Conservation (phyloP, 2,797 vertebrate genomes). For the Caiman crocodilus region DNA sequence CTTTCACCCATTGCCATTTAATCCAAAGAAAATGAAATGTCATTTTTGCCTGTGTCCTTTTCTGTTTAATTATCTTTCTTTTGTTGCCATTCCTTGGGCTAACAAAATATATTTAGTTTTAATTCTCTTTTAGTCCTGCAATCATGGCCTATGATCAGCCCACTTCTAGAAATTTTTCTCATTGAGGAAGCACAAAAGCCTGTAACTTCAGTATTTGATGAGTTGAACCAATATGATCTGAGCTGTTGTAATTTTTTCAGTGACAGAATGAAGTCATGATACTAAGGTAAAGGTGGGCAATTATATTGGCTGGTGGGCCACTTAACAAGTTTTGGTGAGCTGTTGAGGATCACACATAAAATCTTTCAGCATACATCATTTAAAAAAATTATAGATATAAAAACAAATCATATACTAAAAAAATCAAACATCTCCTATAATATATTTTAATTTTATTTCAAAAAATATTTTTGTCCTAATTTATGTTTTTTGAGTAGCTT, state of each 20-base stretch:
- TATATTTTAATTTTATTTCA: no score
- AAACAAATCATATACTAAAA: no score
- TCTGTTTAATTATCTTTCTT: not conserved
- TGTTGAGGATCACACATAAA: no score
- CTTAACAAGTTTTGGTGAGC: no score
- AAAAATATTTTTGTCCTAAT: no score
- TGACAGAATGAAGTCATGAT: not conserved
- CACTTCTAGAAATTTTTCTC: slow-evolving; percentile 12
- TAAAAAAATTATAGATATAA: no score
- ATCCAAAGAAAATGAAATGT: no score
- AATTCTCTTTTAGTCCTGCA: not conserved
- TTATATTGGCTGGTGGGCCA: no score
- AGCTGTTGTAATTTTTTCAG: slow-evolving; percentile 1
- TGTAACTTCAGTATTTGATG: not conserved
- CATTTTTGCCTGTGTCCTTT: no score
- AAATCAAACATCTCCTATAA: no score
- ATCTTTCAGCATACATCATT: no score
- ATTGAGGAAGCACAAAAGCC: slow-evolving; percentile 2
- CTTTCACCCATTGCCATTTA: not conserved
- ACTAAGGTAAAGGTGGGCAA: not conserved
- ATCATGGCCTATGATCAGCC: not conserved
- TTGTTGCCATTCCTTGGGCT: not conserved
- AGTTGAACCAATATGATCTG: not conserved
- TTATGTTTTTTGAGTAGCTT: no score
- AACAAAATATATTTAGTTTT: not conserved